Evolutionary conservation across 2,888 invertebrate species (phyloP).

Genomic region (Biston betularia): DNA sequence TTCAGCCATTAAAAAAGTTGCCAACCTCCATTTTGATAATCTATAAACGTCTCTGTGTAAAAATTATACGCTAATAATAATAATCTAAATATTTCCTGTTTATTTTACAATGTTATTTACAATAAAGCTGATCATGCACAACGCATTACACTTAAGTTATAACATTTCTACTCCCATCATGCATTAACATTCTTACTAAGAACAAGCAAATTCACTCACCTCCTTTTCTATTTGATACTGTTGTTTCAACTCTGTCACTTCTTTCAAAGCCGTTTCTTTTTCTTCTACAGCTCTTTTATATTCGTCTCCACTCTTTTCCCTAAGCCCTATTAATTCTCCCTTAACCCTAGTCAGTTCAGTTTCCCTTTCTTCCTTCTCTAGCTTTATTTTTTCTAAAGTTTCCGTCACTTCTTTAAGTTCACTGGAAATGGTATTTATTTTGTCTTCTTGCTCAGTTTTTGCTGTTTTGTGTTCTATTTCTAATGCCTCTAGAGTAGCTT

Average conservation of each 20-base stretch:
- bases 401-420: constrained; percentile 76
- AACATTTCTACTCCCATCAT: constrained; percentile 7
- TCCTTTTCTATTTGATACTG: constrained; percentile 74
- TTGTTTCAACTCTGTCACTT: constrained; percentile 66
- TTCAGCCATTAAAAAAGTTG: too few species aligned
- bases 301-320: constrained; percentile 73
- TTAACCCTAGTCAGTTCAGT: constrained; percentile 69
- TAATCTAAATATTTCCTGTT: neutral
- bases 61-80: neutral
- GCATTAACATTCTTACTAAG: constrained; percentile 8
- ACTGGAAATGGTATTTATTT: constrained; percentile 63
- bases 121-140: constrained; percentile 7
- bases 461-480: constrained; percentile 79
- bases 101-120: constrained; percentile 7
- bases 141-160: constrained; percentile 5
- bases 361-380: constrained; percentile 71
- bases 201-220: constrained; percentile 61
- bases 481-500: constrained; percentile 74
- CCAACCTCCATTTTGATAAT: neutral
- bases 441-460: constrained; percentile 73
- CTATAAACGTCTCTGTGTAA: neutral
- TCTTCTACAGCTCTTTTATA: constrained; percentile 73
- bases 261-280: constrained; percentile 69
- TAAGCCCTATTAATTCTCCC: constrained; percentile 69
- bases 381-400: constrained; percentile 63